Conservation (phyloP, 2,797 vertebrate genomes). For the Etheostoma nigrum region DNA sequence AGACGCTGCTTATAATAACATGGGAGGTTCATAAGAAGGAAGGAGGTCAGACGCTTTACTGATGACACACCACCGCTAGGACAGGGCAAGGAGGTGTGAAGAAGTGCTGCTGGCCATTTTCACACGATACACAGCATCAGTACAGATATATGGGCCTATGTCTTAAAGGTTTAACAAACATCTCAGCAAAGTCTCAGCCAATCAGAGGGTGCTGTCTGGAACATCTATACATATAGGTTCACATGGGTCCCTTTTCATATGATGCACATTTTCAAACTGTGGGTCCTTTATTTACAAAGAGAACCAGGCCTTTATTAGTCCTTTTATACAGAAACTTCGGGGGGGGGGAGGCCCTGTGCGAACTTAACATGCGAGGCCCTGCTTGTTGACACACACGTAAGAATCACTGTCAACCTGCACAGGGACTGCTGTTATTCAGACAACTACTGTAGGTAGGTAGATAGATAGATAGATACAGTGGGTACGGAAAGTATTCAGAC, state of each 20-base stretch:
- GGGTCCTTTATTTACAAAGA: constrained; percentile 1
- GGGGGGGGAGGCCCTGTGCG: too few species aligned
- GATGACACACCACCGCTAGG: constrained; percentile 48
- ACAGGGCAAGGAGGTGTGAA: neutral
- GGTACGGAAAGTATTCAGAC: too few species aligned
- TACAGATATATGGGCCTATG: neutral
- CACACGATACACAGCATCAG: neutral
- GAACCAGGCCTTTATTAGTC: neutral
- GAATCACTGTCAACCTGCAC: too few species aligned
- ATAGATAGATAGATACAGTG: too few species aligned
- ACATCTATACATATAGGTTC: neutral
- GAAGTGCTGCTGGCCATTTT: constrained; percentile 6
- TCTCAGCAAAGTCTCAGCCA: neutral
- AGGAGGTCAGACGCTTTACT: constrained; percentile 36
- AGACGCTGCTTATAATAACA: constrained; percentile 59
- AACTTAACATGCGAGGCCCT: too few species aligned
- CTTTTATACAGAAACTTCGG: neutral
- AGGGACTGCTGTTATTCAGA: too few species aligned
- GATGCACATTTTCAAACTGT: neutral
- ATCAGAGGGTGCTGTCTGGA: neutral
- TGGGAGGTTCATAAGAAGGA: neutral
- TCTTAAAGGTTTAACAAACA: neutral
- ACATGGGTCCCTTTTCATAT: neutral
- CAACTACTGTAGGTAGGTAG: too few species aligned
- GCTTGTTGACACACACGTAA: too few species aligned